phyloP scores from a whole-genome alignment of 2,113 vertebrate genomes.

The Apteryx owenii region DNA sequence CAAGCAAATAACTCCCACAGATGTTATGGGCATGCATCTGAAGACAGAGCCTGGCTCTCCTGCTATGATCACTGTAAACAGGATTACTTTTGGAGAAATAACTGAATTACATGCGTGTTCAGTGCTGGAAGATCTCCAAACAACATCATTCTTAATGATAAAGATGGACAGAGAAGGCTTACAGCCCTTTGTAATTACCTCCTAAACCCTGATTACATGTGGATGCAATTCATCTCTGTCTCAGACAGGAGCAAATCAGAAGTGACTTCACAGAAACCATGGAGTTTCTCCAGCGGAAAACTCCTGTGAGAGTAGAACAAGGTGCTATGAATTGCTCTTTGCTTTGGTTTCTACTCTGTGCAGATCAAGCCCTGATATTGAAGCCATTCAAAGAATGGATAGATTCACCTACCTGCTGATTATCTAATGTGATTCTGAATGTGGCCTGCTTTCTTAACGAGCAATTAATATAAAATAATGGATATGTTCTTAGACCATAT shows the following conservation, averaged over 20 bases:
- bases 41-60: background rate
- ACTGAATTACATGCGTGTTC: slow-evolving; percentile 59
- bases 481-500: background rate
- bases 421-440: background rate
- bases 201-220: slow-evolving; percentile 41
- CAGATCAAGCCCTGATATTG: background rate
- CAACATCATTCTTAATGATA: slow-evolving; percentile 46
- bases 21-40: background rate
- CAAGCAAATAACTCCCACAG: slow-evolving; percentile 4
- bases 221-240: slow-evolving; percentile 30
- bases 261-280: slow-evolving; percentile 25
- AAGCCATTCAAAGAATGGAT: background rate
- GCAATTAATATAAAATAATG: background rate
- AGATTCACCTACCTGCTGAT: background rate
- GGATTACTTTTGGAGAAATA: slow-evolving; percentile 60
- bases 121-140: slow-evolving; percentile 53
- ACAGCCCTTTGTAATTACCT: slow-evolving; percentile 59
- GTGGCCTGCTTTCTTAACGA: background rate
- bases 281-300: slow-evolving; percentile 13
- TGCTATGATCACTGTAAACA: slow-evolving; percentile 43
- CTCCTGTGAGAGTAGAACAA: background rate
- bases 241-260: slow-evolving; percentile 18
- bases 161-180: slow-evolving; percentile 45
- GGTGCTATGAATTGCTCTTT: background rate
- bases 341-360: background rate